Percentiles rank a stretch among this genome's conserved stretches.
phyloP scores from a whole-genome alignment of 2,888 invertebrate species.

The Zeuzera pyrina region DNA sequence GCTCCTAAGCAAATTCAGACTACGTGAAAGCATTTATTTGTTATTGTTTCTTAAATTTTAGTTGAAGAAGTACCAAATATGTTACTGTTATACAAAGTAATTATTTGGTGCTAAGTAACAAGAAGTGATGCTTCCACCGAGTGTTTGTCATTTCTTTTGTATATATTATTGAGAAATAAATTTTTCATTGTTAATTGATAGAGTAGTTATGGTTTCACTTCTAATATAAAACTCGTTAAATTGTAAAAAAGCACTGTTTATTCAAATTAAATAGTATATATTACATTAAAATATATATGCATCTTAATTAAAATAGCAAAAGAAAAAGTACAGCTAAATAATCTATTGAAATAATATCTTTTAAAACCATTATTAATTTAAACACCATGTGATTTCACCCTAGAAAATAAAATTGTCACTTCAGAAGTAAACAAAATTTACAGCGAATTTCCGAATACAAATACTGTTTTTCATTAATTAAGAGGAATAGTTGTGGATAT shows the following conservation, averaged over 20 bases:
- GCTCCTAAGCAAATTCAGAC: constrained; percentile 45
- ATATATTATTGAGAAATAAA: constrained; percentile 54
- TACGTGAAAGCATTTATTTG: constrained; percentile 47
- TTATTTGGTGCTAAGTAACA: constrained; percentile 31
- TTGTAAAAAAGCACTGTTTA: constrained; percentile 69
- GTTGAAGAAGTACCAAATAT: constrained; percentile 26
- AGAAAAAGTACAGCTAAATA: constrained; percentile 64
- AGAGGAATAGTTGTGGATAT: constrained; percentile 47
- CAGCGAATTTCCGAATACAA: constrained; percentile 45
- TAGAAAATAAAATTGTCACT: constrained; percentile 44
- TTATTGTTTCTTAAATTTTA: constrained; percentile 5
- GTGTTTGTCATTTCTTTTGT: constrained; percentile 32
- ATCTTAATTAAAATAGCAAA: constrained; percentile 70
- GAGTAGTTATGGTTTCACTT: constrained; percentile 5
- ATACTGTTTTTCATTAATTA: constrained; percentile 41
- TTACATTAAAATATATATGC: constrained; percentile 68
- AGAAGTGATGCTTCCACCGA: constrained; percentile 21
- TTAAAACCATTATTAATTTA: constrained; percentile 53
- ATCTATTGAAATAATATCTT: constrained; percentile 64
- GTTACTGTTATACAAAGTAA: constrained; percentile 27
- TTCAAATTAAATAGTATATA: constrained; percentile 72
- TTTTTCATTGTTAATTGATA: constrained; percentile 2
- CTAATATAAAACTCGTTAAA: constrained; percentile 18
- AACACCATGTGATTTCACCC: constrained; percentile 53
- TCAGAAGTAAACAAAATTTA: constrained; percentile 47